Evolutionary conservation across 1,140 invertebrate species (phyloP).

Genomic region (Stegodyphus dumicola): DNA sequence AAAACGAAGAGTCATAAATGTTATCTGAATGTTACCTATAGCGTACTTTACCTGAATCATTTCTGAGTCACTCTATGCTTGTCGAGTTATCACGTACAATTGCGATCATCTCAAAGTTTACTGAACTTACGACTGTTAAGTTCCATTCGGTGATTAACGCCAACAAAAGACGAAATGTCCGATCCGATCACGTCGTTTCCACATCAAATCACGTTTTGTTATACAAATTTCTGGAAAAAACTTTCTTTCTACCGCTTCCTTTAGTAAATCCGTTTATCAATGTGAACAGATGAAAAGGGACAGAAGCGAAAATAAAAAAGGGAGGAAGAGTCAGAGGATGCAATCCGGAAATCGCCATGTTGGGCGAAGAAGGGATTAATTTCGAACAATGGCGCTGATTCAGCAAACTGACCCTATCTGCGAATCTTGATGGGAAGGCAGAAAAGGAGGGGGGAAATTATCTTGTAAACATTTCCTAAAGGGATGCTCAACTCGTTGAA

Average conservation of each 20-base stretch:
- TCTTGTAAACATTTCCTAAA: slow-evolving; percentile 53
- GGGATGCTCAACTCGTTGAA: slow-evolving; percentile 34
- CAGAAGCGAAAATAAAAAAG: neutral
- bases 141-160: slow-evolving; percentile 7
- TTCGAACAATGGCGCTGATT: slow-evolving; percentile 38
- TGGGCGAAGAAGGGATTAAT: slow-evolving; percentile 47
- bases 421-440: neutral
- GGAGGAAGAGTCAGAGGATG: neutral
- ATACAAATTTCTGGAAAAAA: slow-evolving; percentile 37
- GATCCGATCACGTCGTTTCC: slow-evolving; percentile 29
- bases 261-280: slow-evolving; percentile 42
- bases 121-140: slow-evolving; percentile 18
- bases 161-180: slow-evolving; percentile 8
- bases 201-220: slow-evolving; percentile 36
- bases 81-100: neutral
- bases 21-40: too few species aligned
- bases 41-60: neutral
- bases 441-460: slow-evolving; percentile 17
- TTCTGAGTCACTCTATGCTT: neutral
- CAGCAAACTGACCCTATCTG: slow-evolving; percentile 33
- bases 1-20: too few species aligned
- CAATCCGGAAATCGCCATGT: slow-evolving; percentile 49
- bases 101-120: slow-evolving; percentile 3
- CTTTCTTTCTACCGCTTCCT: slow-evolving; percentile 36
- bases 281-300: neutral